Percentiles rank a stretch among this genome's conserved stretches.
phyloP scores from a whole-genome alignment of 2,888 invertebrate species.

The Chouioia cunea region DNA sequence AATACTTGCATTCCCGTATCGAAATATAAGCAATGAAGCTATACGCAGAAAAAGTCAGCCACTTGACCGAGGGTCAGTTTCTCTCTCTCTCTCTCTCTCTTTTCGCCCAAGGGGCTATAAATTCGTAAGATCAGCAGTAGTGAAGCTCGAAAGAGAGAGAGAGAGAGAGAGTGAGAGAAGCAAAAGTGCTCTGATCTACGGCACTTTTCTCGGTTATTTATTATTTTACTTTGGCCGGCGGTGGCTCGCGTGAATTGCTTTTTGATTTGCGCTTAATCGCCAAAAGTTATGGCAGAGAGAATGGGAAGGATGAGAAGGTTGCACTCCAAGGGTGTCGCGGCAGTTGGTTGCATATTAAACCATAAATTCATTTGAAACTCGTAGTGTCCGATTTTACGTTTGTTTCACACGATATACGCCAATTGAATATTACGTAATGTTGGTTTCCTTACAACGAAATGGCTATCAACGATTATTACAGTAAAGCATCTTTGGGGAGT shows the following conservation, averaged over 20 bases:
- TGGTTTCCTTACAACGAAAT: no score
- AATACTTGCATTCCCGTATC: slow-evolving; percentile 14
- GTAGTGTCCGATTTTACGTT: no score
- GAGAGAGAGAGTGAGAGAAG: slow-evolving; percentile 2
- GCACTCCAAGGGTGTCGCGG: slow-evolving; percentile 42
- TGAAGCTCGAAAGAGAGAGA: slow-evolving; percentile 2
- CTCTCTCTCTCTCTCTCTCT: no score
- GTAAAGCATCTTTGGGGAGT: no score
- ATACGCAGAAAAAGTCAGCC: background rate
- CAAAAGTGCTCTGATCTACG: slow-evolving; percentile 20
- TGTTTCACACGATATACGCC: no score
- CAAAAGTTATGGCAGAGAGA: slow-evolving; percentile 64
- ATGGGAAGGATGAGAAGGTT: no score
- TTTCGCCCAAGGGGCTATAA: slow-evolving; percentile 33
- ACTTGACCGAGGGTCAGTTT: slow-evolving; percentile 47
- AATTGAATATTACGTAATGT: no score
- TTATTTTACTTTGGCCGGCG: slow-evolving; percentile 44
- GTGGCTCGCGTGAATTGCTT: slow-evolving; percentile 61
- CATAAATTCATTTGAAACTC: slow-evolving; percentile 58
- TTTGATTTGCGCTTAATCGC: slow-evolving; percentile 68
- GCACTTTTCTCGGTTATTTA: slow-evolving; percentile 47
- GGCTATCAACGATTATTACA: no score
- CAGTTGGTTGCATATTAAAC: slow-evolving; percentile 65
- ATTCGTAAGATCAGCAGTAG: slow-evolving; percentile 44
- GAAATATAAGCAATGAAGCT: no score